Evolutionary conservation across 2,797 vertebrate species (phyloP).

Genomic region (Esox masquinongy): DNA sequence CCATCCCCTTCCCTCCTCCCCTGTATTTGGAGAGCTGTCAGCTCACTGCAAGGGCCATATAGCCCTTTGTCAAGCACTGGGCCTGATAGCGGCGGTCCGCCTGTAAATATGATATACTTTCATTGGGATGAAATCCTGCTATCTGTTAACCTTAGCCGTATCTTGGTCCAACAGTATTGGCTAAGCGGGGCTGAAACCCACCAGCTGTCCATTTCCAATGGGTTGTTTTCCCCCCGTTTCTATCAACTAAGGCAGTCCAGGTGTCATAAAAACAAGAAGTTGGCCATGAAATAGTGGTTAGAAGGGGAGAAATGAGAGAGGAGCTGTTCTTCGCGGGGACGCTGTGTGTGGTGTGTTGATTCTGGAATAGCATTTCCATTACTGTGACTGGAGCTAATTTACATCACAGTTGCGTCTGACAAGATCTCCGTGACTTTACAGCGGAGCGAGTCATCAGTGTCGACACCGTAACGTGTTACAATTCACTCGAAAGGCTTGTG

Average conservation of each 20-base stretch:
- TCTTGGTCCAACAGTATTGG: slow-evolving; percentile 28
- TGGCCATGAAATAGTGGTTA: slow-evolving; percentile 6
- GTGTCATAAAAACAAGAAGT: slow-evolving; percentile 6
- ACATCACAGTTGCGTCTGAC: slow-evolving; percentile 60
- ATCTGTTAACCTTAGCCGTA: slow-evolving; percentile 45
- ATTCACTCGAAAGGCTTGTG: slow-evolving; percentile 48
- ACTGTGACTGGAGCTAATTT: slow-evolving; percentile 61
- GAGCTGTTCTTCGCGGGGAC: slow-evolving; percentile 22
- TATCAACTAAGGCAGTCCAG: slow-evolving; percentile 13
- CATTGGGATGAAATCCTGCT: slow-evolving; percentile 32
- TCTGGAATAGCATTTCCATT: slow-evolving; percentile 57
- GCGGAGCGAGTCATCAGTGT: slow-evolving; percentile 63
- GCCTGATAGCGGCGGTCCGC: slow-evolving; percentile 40
- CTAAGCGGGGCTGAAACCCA: slow-evolving; percentile 25
- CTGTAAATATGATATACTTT: slow-evolving; percentile 55
- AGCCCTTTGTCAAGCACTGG: slow-evolving; percentile 40
- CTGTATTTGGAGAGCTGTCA: slow-evolving; percentile 54
- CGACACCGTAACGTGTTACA: slow-evolving; percentile 45
- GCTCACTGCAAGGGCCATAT: slow-evolving; percentile 40
- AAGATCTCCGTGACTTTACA: slow-evolving; percentile 47
- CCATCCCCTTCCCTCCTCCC: background rate
- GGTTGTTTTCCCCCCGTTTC: slow-evolving; percentile 16
- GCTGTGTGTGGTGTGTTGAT: slow-evolving; percentile 41
- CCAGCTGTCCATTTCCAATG: slow-evolving; percentile 34
- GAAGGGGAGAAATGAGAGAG: background rate